Conservation (phyloP, 2,797 vertebrate genomes). For the Melopsittacus undulatus region DNA sequence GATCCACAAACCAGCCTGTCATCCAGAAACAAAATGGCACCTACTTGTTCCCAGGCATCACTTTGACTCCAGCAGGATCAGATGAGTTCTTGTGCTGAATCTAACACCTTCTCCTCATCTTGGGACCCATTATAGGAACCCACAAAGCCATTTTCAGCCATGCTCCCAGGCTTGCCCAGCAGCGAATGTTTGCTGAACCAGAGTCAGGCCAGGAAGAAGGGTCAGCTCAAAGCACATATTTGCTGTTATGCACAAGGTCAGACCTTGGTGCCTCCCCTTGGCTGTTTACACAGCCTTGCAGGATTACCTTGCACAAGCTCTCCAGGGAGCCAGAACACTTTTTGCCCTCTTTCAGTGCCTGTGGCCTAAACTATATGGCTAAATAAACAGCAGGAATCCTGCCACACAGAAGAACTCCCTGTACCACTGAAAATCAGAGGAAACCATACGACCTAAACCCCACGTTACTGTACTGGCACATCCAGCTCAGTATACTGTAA, state of each 20-base stretch:
- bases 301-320: not conserved
- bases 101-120: not conserved
- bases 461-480: not conserved
- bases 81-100: not conserved
- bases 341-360: not conserved
- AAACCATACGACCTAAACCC: not conserved
- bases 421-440: rapidly evolving
- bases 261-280: rapidly evolving
- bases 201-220: not conserved
- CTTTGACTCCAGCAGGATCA: not conserved
- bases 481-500: not conserved
- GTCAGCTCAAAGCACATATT: not conserved
- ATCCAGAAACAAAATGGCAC: slow-evolving; percentile 26
- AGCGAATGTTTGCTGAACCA: not conserved
- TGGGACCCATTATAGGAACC: not conserved
- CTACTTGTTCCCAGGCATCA: not conserved
- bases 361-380: rapidly evolving
- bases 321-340: not conserved
- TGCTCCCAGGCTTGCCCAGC: not conserved
- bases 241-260: not conserved
- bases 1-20: not conserved
- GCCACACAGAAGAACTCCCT: not conserved
- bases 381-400: not conserved
- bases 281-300: not conserved
- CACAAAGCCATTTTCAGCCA: not conserved